Evolutionary conservation across 2,888 invertebrate species (phyloP), one percentile per base, ranked within the genome.

Genomic region (Neelides folsomi): DNA sequence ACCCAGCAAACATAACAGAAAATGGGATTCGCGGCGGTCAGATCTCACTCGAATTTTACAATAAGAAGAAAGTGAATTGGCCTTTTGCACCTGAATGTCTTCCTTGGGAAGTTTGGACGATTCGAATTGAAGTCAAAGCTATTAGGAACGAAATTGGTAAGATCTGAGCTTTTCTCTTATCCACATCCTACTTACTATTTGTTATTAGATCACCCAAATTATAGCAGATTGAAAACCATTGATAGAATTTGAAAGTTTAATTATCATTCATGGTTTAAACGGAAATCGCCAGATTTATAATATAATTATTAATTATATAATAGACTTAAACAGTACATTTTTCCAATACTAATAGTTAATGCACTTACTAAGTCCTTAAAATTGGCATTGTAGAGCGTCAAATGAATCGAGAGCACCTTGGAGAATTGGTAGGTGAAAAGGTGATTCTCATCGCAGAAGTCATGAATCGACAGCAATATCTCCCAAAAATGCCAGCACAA

Each of bases 71-170:
- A 66, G 82, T 81, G 50, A 80, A 87, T 49, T 94, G 94, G 92
- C 80, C 84, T 27, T 88, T 94, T 70, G 81, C 83, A 60, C 80
- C 86, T 7, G 94, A 95, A 69, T 86, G 85, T 68, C 87, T 89
- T 67, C 92, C 95, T 0, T 98, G 97, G 97, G 97, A 98, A 71
- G 88, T 95, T 51, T 98, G 97, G 97, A 94, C 92, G 36, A 79
- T 97, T 6, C 82, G 86, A 66, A 77, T 97, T 62, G 88, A 94
- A 69, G 77, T 95, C 38, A 82, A 90, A 20, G 82, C 84, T 65
- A 76, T 92, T 48, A 81, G 82, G 56, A 86, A 80, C 69, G 92
- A 93, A 68, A 83, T 84, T 68, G 76, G 76, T 75, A 65, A 66
- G 60, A 55, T n/a, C n/a, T n/a, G n/a, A n/a, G 59, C 36, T 20